These are phyloP conservation scores for Hyperoplus lanceolatus DNA, from an alignment of 2,797 vertebrate species.

Conservation along the genomic window DNA sequence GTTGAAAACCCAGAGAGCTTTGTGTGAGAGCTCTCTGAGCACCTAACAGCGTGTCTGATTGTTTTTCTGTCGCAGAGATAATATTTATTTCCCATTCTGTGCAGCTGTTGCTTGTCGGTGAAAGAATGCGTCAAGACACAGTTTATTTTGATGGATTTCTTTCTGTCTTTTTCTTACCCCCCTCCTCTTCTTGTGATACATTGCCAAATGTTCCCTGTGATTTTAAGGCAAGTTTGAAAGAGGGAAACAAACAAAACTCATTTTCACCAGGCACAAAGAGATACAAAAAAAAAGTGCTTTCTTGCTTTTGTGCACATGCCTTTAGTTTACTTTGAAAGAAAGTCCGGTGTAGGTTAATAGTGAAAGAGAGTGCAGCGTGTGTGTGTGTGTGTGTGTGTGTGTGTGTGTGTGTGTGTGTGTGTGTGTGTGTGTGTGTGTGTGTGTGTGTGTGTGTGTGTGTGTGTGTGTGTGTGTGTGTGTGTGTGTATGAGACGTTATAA, in stretches of 20 bases:
- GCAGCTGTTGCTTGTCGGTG: slow-evolving; percentile 80
- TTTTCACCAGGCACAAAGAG: slow-evolving; percentile 37
- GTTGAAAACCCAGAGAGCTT: slow-evolving; percentile 55
- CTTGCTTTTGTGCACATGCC: slow-evolving; percentile 27
- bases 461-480: too few species aligned
- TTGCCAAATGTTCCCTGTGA: slow-evolving; percentile 46
- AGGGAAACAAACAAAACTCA: slow-evolving; percentile 47
- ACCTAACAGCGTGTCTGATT: slow-evolving; percentile 62
- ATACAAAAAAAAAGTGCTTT: slow-evolving; percentile 18
- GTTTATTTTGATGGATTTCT: slow-evolving; percentile 76
- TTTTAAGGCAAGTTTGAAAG: slow-evolving; percentile 42
- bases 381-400: too few species aligned
- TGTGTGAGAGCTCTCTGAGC: slow-evolving; percentile 47
- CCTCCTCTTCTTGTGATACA: slow-evolving; percentile 32
- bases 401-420: too few species aligned
- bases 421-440: too few species aligned
- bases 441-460: too few species aligned
- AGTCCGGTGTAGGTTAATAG: slow-evolving; percentile 61
- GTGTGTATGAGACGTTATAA: slow-evolving; percentile 51
- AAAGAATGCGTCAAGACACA: slow-evolving; percentile 64
- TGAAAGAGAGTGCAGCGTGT: slow-evolving; percentile 56
- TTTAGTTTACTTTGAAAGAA: slow-evolving; percentile 56
- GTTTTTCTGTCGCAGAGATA: slow-evolving; percentile 77
- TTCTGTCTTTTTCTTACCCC: not conserved
- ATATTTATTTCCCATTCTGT: slow-evolving; percentile 81